These are phyloP conservation scores for Lordiphosa collinella DNA, from an alignment of 1,140 invertebrate genomes.

Conservation along the genomic window DNA sequence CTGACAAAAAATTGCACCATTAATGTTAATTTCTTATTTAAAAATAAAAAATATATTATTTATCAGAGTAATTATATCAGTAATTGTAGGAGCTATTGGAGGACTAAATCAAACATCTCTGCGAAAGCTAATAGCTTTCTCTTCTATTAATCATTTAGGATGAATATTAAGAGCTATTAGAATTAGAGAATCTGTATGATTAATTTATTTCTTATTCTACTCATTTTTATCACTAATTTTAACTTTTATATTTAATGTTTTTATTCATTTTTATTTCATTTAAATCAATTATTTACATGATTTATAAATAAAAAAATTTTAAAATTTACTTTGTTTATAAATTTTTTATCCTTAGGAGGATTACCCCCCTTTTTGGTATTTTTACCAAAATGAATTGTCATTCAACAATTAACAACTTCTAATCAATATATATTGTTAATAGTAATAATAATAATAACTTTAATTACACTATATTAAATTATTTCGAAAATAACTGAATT, in stretches of 20 bases:
- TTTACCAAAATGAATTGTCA: constrained; percentile 81
- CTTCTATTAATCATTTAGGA: constrained; percentile 81
- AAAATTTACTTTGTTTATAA: constrained; percentile 80
- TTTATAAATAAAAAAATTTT: constrained; percentile 67
- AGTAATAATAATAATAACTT: constrained; percentile 80
- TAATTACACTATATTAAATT: constrained; percentile 80
- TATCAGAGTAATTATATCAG: constrained; percentile 78
- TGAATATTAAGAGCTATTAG: constrained; percentile 80
- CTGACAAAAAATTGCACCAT: constrained; percentile 82
- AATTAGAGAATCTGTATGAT: constrained; percentile 78
- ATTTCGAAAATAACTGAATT: constrained; percentile 76
- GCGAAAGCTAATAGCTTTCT: constrained; percentile 81
- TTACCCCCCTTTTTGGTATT: constrained; percentile 82
- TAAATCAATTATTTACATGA: constrained; percentile 80
- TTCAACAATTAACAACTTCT: constrained; percentile 79
- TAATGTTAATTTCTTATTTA: constrained; percentile 79
- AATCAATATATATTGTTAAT: constrained; percentile 75
- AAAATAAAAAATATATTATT: constrained; percentile 53
- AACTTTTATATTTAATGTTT: constrained; percentile 78
- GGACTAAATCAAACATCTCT: constrained; percentile 81
- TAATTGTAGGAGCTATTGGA: constrained; percentile 72
- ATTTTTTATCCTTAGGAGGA: constrained; percentile 81
- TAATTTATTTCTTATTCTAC: constrained; percentile 80
- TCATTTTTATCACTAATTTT: constrained; percentile 74
- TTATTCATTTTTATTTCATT: constrained; percentile 79